These are phyloP conservation scores for Nansenia antarctica DNA, from an alignment of 2,113 vertebrate genomes.

Conservation along the genomic window DNA sequence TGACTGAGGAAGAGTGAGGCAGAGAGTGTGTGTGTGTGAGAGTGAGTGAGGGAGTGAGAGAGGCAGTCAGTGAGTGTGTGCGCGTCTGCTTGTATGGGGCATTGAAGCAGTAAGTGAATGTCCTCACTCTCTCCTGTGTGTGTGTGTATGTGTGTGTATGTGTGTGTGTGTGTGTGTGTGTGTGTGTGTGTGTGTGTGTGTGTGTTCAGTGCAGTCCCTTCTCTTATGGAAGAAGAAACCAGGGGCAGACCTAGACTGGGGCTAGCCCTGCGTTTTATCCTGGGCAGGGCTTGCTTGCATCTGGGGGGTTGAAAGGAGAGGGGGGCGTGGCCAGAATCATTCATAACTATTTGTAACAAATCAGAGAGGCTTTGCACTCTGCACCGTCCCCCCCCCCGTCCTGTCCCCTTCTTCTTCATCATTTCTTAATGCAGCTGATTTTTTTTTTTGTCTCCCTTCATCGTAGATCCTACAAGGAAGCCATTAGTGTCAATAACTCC, in stretches of 20 bases:
- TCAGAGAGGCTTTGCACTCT: constrained; percentile 28
- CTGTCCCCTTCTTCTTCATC: background rate
- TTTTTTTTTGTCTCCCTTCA: background rate
- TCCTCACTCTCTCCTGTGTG: constrained; percentile 63
- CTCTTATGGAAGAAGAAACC: constrained; percentile 57
- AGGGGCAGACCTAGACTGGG: constrained; percentile 59
- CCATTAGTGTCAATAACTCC: constrained; percentile 4
- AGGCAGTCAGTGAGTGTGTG: constrained; percentile 54
- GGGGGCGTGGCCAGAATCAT: constrained; percentile 68
- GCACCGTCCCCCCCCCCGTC: no score
- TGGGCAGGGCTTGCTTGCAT: constrained; percentile 74
- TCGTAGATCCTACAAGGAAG: constrained; percentile 15
- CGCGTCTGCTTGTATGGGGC: constrained; percentile 55
- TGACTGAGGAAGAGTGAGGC: constrained; percentile 13
- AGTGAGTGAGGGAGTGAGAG: constrained; percentile 48
- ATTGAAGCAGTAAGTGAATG: constrained; percentile 65
- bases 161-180: constrained; percentile 12
- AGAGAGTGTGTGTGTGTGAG: constrained; percentile 42
- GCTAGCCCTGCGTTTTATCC: constrained; percentile 72
- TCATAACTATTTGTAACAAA: constrained; percentile 69
- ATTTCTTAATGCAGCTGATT: constrained; percentile 10
- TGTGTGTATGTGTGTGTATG: no score
- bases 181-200: constrained; percentile 51
- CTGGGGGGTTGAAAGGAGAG: constrained; percentile 57
- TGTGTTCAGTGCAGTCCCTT: constrained; percentile 39